Percentiles rank a stretch among this genome's conserved stretches.
Evolutionary conservation across 2,797 vertebrate species (phyloP).

Genomic region (Paedocypris micromegethes): DNA sequence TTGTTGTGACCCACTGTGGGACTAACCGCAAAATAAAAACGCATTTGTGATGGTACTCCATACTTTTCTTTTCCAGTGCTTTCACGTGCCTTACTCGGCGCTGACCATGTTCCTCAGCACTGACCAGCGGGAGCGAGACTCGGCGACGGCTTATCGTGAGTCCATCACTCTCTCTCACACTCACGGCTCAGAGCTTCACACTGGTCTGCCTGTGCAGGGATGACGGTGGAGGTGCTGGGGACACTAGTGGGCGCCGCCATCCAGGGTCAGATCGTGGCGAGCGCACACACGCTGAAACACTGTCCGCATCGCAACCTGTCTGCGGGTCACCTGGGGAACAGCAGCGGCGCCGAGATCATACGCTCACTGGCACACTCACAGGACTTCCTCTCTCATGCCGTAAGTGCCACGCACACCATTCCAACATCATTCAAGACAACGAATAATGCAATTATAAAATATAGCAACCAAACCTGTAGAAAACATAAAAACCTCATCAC

Average conservation of each 20-base stretch:
- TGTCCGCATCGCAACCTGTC: conserved; percentile 68
- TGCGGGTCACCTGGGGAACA: conserved; percentile 61
- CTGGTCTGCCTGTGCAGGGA: conserved; percentile 66
- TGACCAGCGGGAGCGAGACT: conserved; percentile 87
- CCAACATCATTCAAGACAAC: too few species aligned
- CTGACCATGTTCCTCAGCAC: conserved; percentile 96
- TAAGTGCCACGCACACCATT: conserved; percentile 65
- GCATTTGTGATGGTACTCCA: not conserved
- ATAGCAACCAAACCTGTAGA: too few species aligned
- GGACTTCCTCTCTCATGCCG: conserved; percentile 71
- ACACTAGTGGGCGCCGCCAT: conserved; percentile 86
- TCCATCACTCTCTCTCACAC: not conserved
- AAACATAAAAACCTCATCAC: too few species aligned
- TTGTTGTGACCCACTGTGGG: too few species aligned
- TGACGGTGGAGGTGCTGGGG: conserved; percentile 90
- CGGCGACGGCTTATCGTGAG: conserved; percentile 88
- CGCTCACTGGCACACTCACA: conserved; percentile 60
- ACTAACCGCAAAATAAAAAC: too few species aligned
- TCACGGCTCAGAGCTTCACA: not conserved
- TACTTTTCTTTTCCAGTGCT: conserved; percentile 70
- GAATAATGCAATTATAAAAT: too few species aligned
- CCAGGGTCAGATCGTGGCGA: conserved; percentile 90
- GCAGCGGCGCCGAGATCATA: conserved; percentile 61
- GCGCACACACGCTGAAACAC: conserved; percentile 77
- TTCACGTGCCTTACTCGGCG: conserved; percentile 93